These are phyloP conservation scores for Diplosoma virens DNA, from an alignment of 23 tunicate genomes.

Conservation along the genomic window DNA sequence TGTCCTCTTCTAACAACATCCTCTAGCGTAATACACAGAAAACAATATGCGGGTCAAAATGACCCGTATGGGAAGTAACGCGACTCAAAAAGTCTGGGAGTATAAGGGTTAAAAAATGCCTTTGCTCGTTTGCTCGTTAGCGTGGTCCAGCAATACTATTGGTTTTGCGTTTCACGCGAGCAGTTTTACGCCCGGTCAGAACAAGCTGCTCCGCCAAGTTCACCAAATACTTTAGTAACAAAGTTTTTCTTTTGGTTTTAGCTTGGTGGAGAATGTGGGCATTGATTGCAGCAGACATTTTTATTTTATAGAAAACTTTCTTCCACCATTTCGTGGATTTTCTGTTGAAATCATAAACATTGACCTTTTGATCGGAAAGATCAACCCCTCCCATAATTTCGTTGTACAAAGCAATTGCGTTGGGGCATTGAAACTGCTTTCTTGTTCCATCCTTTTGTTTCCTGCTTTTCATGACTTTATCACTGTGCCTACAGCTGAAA, in stretches of 20 bases:
- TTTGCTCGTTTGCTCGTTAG: no score
- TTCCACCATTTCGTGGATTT: constrained; percentile 19
- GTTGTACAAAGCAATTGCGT: constrained; percentile 23
- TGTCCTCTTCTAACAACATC: no score
- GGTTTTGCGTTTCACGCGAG: constrained; percentile 10
- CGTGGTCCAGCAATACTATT: no score
- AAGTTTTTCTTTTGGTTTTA: constrained; percentile 7
- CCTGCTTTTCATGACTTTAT: constrained; percentile 5
- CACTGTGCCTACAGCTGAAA: constrained; percentile 16
- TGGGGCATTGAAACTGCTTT: constrained; percentile 25
- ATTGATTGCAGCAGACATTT: constrained; percentile 27
- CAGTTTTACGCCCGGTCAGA: constrained; percentile 14
- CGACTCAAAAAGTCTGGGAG: no score
- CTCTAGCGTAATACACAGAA: no score
- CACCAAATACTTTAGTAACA: constrained; percentile 10
- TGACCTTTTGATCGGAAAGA: constrained; percentile 29
- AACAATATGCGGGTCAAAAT: no score
- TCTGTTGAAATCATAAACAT: constrained; percentile 13
- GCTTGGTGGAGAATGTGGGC: constrained; percentile 17
- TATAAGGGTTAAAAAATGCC: no score
- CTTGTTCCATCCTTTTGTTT: constrained; percentile 23
- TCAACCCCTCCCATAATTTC: constrained; percentile 8
- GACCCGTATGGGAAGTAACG: no score
- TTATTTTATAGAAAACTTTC: constrained; percentile 13
- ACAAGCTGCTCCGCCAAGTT: constrained; percentile 18